Evolutionary conservation across 2,797 vertebrate genomes (phyloP).

Genomic region (Argentina silus): DNA sequence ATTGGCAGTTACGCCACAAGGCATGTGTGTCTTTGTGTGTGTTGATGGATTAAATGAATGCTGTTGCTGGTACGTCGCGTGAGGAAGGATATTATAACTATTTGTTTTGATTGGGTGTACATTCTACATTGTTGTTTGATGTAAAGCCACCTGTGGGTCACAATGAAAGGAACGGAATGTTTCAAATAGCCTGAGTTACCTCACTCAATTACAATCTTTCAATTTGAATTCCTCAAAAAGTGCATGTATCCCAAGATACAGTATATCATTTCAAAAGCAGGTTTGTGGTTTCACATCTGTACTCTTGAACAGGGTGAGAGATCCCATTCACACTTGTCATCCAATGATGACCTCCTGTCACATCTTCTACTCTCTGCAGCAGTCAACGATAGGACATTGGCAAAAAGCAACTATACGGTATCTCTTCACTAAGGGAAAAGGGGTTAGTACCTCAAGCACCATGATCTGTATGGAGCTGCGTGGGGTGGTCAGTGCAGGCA

Average conservation of each 20-base stretch:
- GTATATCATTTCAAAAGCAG: too few species aligned
- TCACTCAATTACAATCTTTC: too few species aligned
- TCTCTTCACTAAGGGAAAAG: constrained; percentile 6
- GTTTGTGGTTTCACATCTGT: too few species aligned
- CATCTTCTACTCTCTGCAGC: not conserved
- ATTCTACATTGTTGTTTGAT: not conserved
- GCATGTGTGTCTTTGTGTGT: not conserved
- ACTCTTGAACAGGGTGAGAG: not conserved
- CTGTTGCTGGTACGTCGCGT: not conserved
- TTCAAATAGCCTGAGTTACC: too few species aligned
- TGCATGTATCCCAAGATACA: too few species aligned
- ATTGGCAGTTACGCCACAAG: not conserved
- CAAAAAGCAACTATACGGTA: not conserved
- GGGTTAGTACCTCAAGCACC: constrained; percentile 8
- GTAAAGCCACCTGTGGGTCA: too few species aligned
- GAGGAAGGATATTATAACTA: not conserved
- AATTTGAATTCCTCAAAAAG: too few species aligned
- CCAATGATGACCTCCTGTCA: constrained; percentile 19
- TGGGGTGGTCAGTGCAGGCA: constrained; percentile 41
- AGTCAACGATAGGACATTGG: not conserved
- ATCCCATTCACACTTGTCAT: constrained; percentile 29
- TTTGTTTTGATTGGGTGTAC: not conserved
- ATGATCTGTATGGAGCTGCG: constrained; percentile 34
- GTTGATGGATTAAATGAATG: not conserved
- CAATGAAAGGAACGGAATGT: too few species aligned